phyloP scores from a whole-genome alignment of 2,888 invertebrate genomes.

The Apantesis nais region DNA sequence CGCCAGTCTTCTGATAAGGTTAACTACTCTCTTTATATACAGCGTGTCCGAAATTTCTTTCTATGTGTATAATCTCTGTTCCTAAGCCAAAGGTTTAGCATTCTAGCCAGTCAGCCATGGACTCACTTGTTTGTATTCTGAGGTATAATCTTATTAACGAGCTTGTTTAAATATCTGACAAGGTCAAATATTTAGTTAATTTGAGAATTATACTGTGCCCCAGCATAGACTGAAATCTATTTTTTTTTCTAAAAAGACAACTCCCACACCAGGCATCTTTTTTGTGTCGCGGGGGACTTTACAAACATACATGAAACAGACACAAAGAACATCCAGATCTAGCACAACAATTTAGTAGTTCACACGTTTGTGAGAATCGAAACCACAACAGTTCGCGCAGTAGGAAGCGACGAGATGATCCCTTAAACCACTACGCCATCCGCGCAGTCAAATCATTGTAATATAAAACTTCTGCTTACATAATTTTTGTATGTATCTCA shows the following conservation, averaged over 20 bases:
- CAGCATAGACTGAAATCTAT: too few relatives aligned
- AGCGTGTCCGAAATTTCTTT: background rate
- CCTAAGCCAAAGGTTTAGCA: background rate
- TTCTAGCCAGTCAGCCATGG: background rate
- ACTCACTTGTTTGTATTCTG: slow-evolving; percentile 1
- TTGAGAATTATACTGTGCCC: background rate
- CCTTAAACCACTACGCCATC: too few relatives aligned
- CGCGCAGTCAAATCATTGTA: too few relatives aligned
- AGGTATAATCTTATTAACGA: background rate
- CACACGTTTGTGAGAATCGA: too few relatives aligned
- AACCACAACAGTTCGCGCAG: too few relatives aligned
- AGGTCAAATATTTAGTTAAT: background rate
- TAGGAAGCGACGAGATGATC: too few relatives aligned
- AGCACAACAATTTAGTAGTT: too few relatives aligned
- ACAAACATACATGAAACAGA: too few relatives aligned
- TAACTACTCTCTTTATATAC: background rate
- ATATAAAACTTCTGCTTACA: background rate
- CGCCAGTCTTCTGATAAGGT: background rate
- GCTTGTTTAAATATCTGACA: background rate
- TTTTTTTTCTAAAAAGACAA: too few relatives aligned
- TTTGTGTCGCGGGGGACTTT: too few relatives aligned
- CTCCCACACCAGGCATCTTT: too few relatives aligned
- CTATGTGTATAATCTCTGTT: background rate
- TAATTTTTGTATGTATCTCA: background rate
- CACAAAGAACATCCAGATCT: too few relatives aligned